Percentiles rank a stretch among this genome's conserved stretches.
Evolutionary conservation across 1,140 invertebrate species (phyloP).

Genomic region (Meloidogyne chitwoodi): DNA sequence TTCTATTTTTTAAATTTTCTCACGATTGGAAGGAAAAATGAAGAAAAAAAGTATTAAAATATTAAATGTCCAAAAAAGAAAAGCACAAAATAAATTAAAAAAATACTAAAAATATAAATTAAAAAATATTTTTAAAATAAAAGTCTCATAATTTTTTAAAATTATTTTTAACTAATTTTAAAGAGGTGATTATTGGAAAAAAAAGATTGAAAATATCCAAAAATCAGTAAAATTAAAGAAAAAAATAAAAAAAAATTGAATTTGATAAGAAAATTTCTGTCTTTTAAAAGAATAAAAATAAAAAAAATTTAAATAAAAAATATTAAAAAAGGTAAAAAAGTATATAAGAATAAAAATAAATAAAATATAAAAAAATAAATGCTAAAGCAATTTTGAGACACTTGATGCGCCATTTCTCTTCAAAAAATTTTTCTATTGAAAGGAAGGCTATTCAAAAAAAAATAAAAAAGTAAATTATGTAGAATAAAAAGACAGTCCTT

Average conservation of each 20-base stretch:
- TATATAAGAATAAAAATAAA: not conserved
- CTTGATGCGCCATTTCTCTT: not conserved
- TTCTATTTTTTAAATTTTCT: not conserved
- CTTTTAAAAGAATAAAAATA: not conserved
- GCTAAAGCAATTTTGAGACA: slow-evolving; percentile 2
- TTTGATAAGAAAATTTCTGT: no score
- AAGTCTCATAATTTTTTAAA: no score
- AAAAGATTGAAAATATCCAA: no score
- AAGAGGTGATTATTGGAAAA: no score
- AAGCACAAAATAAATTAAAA: no score
- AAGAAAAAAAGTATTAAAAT: not conserved
- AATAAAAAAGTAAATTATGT: not conserved
- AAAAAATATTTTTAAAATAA: no score
- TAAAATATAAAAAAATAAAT: not conserved
- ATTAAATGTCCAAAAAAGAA: not conserved
- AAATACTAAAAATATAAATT: no score
- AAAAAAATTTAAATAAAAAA: not conserved
- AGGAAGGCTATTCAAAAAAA: not conserved
- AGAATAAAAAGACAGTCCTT: not conserved
- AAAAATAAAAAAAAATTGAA: no score
- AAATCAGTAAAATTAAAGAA: no score
- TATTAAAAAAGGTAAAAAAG: not conserved
- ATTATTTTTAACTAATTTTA: no score
- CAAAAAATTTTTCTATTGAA: not conserved
- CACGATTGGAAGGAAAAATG: not conserved